These are phyloP conservation scores for Athripsodes cinereus DNA, from an alignment of 2,888 invertebrate species.

Conservation along the genomic window DNA sequence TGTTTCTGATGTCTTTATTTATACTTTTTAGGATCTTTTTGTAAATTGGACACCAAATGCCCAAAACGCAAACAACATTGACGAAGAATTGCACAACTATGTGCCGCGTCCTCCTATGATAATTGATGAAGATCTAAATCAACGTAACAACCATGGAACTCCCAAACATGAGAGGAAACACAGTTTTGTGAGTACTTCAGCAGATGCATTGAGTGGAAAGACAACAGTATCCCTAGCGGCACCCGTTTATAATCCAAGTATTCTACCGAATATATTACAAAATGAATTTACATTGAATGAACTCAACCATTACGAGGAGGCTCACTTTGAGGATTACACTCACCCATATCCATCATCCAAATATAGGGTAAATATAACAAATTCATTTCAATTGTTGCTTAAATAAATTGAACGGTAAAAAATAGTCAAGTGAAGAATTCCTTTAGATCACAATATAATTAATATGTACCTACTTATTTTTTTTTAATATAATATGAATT, in stretches of 20 bases:
- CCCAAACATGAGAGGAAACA: slow-evolving; percentile 36
- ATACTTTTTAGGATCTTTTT: slow-evolving; percentile 44
- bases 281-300: slow-evolving; percentile 20
- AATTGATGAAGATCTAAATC: slow-evolving; percentile 8
- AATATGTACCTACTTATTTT: too few relatives aligned
- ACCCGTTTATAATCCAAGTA: slow-evolving; percentile 34
- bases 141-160: slow-evolving; percentile 9
- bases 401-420: too few relatives aligned
- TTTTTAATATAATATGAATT: too few relatives aligned
- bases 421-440: too few relatives aligned
- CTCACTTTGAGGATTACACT: slow-evolving; percentile 11
- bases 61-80: neutral
- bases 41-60: slow-evolving; percentile 50
- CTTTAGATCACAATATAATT: too few relatives aligned
- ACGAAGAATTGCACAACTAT: slow-evolving; percentile 10
- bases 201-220: slow-evolving; percentile 49
- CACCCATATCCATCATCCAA: slow-evolving; percentile 9
- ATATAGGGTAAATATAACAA: slow-evolving; percentile 24
- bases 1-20: neutral
- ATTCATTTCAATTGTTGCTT: too few relatives aligned
- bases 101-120: slow-evolving; percentile 10
- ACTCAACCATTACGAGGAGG: slow-evolving; percentile 20
- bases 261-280: slow-evolving; percentile 21
- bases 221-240: slow-evolving; percentile 37
- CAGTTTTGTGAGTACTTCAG: slow-evolving; percentile 39